Base-by-base conservation (phyloP, 2,113 vertebrate genomes). In the Sitta europaea region DNA sequence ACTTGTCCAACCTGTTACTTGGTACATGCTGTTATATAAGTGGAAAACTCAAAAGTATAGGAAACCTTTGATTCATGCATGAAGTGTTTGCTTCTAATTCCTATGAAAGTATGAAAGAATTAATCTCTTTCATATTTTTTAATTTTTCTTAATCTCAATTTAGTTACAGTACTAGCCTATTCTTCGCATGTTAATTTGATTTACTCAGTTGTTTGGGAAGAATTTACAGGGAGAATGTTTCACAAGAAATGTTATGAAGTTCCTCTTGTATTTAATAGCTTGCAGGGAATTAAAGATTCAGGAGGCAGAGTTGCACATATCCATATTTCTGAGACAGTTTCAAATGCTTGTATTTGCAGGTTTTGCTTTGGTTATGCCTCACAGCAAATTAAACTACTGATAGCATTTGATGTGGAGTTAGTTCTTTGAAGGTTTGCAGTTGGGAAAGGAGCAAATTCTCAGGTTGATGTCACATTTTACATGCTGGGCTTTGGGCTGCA, bases 1-100 rank as follows among this genome's bases (percentile, higher is more conserved):
- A 83, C 77, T 94, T 79, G 73, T 33, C 59, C 86, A 84, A 86
- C 88, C 73, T 92, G 82, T 94, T 96, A 61, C 71, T 68, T 13
- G 2, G 80, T 78, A 68, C 58, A 36, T 36, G 66, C 62, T 92
- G 73, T 95, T 88, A 92, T 57, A 17, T 75, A 96, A 96, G 53
- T 50, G 74, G n/a, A 72, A 78, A 94, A 54, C 50, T 57, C 36
- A 24, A 22, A 88, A 43, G 67, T 67, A 43, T 38, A 84, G 59
- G 54, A 62, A 57, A 22, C 36, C 50, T 82, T 92, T 71, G 33
- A 62, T 86, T 87, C 5, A 2, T 65, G 51, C 14, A 2, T 62
- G 14, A 9, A 68, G 20, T 38, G 27, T 47, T 83, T 67, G 19
- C 50, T 45, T 54, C 38, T 61, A 29, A 42, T 82, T 76, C 19